Evolutionary conservation across 2,113 vertebrate genomes (phyloP), one percentile per base, ranked within the genome.

Genomic region (Narcine bancroftii): DNA sequence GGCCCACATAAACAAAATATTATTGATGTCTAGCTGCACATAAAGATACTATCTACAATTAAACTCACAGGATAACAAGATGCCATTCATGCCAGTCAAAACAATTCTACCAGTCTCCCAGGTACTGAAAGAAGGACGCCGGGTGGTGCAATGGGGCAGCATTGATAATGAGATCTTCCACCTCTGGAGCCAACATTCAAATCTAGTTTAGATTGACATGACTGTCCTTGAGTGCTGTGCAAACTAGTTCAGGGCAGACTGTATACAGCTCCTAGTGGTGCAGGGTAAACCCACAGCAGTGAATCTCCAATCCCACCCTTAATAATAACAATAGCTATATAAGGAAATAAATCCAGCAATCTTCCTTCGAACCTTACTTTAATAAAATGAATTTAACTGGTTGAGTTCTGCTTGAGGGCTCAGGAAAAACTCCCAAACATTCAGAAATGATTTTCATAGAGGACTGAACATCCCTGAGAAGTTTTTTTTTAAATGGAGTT

Each of bases 21-120:
- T 91, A 65, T 91, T 91, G 47, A 69, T 91, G 89, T 69, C 89
- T 69, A 69, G 42, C 39, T 69, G 89, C 42, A 91, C 39, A 17
- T 36, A 69, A 65, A 69, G 39, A 69, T 91, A 60, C 39, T 69
- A 91, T 71, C 89, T 69, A 29, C 89, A 91, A 33, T 69, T 69
- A 65, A 89, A 65, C 65, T 66, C 7, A 42, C 60, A 66, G 85
- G 56, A 89, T 66, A 69, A 71, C 36, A 42, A 69, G 63, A 33
- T 29, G 42, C 24, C 45, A 39, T 26, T 71, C 1, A 69, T 91
- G 65, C 26, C 24, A 45, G 63, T 39, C 87, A 91, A 91, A 45
- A 39, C 21, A 69, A 69, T 45, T 36, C n/a, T 33, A 24, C 13
- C 53, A 56, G 33, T 60, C 60, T 85, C 33, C 21, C 60, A 60